These are phyloP conservation scores for Sapayoa aenigma DNA, from an alignment of 2,113 vertebrate species.

Conservation along the genomic window DNA sequence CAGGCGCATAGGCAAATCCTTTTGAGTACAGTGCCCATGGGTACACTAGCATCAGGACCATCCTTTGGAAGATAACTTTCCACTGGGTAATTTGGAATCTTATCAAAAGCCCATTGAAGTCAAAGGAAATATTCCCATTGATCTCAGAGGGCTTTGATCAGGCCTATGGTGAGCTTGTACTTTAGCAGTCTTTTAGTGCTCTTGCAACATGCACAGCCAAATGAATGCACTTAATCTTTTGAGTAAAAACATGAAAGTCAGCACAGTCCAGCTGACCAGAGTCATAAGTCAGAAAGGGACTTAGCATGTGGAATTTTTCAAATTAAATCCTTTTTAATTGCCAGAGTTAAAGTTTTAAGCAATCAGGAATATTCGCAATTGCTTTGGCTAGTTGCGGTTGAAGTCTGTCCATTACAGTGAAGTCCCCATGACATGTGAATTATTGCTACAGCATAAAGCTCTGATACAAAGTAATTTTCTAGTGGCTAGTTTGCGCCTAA, in stretches of 20 bases:
- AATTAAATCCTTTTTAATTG: not conserved
- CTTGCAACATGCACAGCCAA: conserved; percentile 28
- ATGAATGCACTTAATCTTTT: conserved; percentile 14
- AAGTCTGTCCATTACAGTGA: not conserved
- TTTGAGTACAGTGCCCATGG: not conserved
- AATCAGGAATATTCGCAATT: not conserved
- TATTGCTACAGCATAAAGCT: not conserved
- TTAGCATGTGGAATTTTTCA: not conserved
- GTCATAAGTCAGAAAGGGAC: not conserved
- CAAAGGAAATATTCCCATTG: conserved; percentile 57
- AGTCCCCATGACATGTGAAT: not conserved
- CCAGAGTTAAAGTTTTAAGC: not conserved
- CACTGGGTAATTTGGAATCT: conserved; percentile 28
- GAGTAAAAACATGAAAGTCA: not conserved
- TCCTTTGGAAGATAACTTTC: not conserved
- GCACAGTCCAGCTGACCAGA: not conserved
- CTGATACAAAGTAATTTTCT: not conserved
- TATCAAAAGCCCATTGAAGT: conserved; percentile 50
- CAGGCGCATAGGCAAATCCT: not conserved
- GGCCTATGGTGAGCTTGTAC: conserved; percentile 18
- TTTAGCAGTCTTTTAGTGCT: conserved; percentile 48
- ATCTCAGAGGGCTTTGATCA: conserved; percentile 64
- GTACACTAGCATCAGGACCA: not conserved
- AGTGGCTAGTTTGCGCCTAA: not conserved
- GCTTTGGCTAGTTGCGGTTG: not conserved